Conservation (phyloP, 2,797 vertebrate genomes). For the Galaxias olidus region DNA sequence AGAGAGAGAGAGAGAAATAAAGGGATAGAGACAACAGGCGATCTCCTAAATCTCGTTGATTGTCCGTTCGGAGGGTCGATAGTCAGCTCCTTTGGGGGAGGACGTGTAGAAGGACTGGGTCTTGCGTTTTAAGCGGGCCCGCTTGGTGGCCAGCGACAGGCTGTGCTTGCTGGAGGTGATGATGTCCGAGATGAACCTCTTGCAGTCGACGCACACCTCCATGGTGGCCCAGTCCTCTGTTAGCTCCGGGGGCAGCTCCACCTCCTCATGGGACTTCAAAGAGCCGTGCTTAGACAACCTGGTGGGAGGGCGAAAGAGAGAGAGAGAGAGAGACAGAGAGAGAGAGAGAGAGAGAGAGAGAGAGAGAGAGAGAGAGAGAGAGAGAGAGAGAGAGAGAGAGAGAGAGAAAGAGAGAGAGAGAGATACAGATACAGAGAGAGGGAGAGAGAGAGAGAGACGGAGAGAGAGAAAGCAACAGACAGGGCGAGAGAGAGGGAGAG, state of each 20-base stretch:
- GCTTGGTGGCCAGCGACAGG: constrained; percentile 92
- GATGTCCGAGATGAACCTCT: constrained; percentile 97
- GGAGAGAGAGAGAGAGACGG: too few relatives aligned
- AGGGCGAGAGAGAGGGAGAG: too few relatives aligned
- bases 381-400: too few relatives aligned
- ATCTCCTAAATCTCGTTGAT: constrained; percentile 90
- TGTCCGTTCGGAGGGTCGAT: constrained; percentile 91
- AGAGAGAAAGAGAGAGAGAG: background rate
- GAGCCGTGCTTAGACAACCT: constrained; percentile 89
- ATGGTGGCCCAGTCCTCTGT: constrained; percentile 98
- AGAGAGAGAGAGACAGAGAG: constrained; percentile 8
- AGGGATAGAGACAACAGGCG: constrained; percentile 59
- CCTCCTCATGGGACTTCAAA: constrained; percentile 84
- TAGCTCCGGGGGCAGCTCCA: constrained; percentile 89
- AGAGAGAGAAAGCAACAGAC: too few relatives aligned
- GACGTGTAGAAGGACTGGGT: constrained; percentile 96
- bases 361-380: too few relatives aligned
- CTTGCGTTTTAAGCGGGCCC: constrained; percentile 94
- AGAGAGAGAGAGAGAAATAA: constrained; percentile 32
- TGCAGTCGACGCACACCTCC: constrained; percentile 99
- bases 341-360: background rate
- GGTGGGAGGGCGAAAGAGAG: constrained; percentile 7
- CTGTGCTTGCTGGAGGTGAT: constrained; percentile 95
- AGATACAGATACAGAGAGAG: too few relatives aligned
- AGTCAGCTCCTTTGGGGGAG: constrained; percentile 81